A percentile compares a stretch with the other conserved stretches of the same genome.
Evolutionary conservation across 1,140 invertebrate species (phyloP).

Genomic region (Zaprionus gabonicus): DNA sequence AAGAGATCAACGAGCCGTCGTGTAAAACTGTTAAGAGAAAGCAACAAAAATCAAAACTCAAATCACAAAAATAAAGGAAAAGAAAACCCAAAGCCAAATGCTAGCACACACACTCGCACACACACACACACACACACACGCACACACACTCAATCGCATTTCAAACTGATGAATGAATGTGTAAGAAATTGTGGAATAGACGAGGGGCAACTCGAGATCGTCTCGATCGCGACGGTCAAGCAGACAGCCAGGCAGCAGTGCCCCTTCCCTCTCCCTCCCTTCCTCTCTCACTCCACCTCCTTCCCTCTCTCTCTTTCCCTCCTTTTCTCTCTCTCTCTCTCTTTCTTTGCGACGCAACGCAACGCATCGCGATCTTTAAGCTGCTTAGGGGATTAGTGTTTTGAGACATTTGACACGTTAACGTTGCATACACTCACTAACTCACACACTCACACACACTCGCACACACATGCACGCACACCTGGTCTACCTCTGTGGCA

Average conservation of each 20-base stretch:
- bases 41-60: slow-evolving; percentile 42
- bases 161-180: slow-evolving; percentile 71
- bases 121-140: not conserved
- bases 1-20: slow-evolving; percentile 72
- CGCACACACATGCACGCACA: slow-evolving; percentile 4
- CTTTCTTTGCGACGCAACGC: slow-evolving; percentile 37
- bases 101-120: not conserved
- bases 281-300: not conserved
- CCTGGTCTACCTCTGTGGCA: slow-evolving; percentile 40
- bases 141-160: not conserved
- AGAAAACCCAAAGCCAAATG: slow-evolving; percentile 27
- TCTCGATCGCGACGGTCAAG: slow-evolving; percentile 52
- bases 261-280: slow-evolving; percentile 1
- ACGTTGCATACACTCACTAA: slow-evolving; percentile 58
- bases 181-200: slow-evolving; percentile 51
- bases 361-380: slow-evolving; percentile 81
- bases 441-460: slow-evolving; percentile 18
- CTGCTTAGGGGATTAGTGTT: slow-evolving; percentile 82
- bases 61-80: slow-evolving; percentile 11
- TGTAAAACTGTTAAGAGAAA: slow-evolving; percentile 73
- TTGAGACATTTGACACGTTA: slow-evolving; percentile 83
- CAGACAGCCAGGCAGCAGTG: slow-evolving; percentile 51
- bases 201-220: slow-evolving; percentile 33
- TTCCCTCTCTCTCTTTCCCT: slow-evolving; percentile 1
- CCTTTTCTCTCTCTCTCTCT: slow-evolving; percentile 12